phyloP scores from a whole-genome alignment of 2,888 invertebrate species.

The Eutolmus rufibarbis region DNA sequence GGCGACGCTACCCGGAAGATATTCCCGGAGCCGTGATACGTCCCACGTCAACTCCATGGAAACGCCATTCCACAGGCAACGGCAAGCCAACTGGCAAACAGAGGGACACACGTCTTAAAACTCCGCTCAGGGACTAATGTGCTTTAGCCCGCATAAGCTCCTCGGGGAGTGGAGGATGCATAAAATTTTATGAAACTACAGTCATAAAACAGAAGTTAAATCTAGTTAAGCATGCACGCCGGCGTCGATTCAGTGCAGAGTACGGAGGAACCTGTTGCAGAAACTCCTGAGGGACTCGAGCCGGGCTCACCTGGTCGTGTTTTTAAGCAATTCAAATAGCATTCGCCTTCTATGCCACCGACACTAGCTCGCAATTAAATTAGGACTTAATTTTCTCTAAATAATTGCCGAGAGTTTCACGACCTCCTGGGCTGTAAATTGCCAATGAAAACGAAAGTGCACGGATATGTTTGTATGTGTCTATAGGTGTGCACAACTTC shows the following conservation, averaged over 20 bases:
- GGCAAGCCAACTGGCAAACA: not conserved
- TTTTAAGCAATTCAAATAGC: not conserved
- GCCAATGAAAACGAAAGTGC: not conserved
- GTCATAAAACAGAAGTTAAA: conserved; percentile 24
- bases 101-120: conserved; percentile 24
- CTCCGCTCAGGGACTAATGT: conserved; percentile 11
- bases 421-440: not conserved
- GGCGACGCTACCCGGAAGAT: conserved; percentile 5
- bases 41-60: conserved; percentile 15
- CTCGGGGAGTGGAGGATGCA: not conserved
- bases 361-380: not conserved
- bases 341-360: not conserved
- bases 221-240: not conserved
- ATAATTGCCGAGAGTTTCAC: not conserved
- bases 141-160: not conserved
- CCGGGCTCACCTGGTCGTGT: not conserved
- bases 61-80: not conserved
- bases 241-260: not conserved
- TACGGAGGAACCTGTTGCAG: not conserved
- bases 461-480: not conserved
- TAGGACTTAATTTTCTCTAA: not conserved
- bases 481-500: not conserved
- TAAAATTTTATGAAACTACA: conserved; percentile 24
- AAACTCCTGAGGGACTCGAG: not conserved
- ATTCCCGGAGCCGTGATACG: conserved; percentile 1